These are phyloP conservation scores for Isoperla grammatica DNA, from an alignment of 2,888 invertebrate species.

Conservation along the genomic window DNA sequence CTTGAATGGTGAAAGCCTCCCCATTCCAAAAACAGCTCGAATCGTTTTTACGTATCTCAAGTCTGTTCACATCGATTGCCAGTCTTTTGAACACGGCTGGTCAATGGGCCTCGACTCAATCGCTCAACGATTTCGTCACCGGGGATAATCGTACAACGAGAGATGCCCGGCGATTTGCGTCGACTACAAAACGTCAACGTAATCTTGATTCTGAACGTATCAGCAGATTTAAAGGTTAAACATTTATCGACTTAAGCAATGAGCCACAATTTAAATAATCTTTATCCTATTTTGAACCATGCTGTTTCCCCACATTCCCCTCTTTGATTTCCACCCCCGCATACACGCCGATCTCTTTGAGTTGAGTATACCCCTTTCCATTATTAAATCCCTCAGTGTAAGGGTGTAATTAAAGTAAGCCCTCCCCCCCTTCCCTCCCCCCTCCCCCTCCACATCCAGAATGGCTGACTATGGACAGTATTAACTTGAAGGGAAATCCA, in stretches of 20 bases:
- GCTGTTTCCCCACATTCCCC: slow-evolving; percentile 6
- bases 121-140: background rate
- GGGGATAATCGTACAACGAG: no score
- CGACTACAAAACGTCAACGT: no score
- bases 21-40: no score
- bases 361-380: slow-evolving; percentile 19
- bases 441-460: slow-evolving; percentile 1
- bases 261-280: slow-evolving; percentile 16
- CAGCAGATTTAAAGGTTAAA: background rate
- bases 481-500: slow-evolving; percentile 17
- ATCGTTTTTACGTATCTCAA: background rate
- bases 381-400: slow-evolving; percentile 27
- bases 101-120: slow-evolving; percentile 9
- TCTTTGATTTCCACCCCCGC: background rate
- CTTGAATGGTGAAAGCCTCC: no score
- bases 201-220: no score
- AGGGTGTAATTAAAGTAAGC: slow-evolving; percentile 31
- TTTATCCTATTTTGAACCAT: slow-evolving; percentile 11
- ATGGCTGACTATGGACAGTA: slow-evolving; percentile 16
- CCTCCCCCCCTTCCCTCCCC: slow-evolving; percentile 16
- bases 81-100: slow-evolving; percentile 7
- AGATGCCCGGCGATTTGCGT: no score
- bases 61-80: slow-evolving; percentile 9
- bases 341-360: slow-evolving; percentile 6
- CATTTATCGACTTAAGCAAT: slow-evolving; percentile 14